Base-by-base conservation (phyloP, 2,797 vertebrate genomes). In the Huso huso region DNA sequence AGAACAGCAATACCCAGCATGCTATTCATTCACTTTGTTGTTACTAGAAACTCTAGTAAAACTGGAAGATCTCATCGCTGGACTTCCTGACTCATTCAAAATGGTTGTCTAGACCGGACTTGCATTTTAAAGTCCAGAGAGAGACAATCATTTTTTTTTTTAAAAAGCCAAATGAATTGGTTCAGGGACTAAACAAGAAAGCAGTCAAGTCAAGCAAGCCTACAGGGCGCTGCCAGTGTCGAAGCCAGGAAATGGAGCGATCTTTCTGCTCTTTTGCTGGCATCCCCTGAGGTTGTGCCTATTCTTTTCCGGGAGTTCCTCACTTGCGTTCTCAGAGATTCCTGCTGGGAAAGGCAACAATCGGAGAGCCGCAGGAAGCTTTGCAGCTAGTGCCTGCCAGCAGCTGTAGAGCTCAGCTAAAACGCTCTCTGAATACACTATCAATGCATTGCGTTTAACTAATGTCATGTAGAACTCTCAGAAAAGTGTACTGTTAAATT, bases 311-410 rank as follows among this genome's bases (percentile, higher is more conserved):
- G 9, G 6, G 10, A 15, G 10, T 61, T 62, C 61, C 57, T 72
- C 55, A 67, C 65, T 68, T 68, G 49, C 66, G 69, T 72, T 75
- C 65, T 60, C 71, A 62, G 58, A 57, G 63, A 62, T 49, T 69
- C 68, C 64, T 66, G 65, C 63, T 66, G 68, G 64, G 68, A 52
- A 64, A 60, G 12, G 61, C 51, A 68, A 63, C 60, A 68, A 68
- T 68, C 50, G 66, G 49, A 63, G 63, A 68, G 57, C 49, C 51
- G 48, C 61, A 68, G 10, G 51, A 49, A 49, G 9, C 60, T 37
- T 48, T 60, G 7, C 7, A 15, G 58, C n/a, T 37, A 37, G 23
- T 2, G 23, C 23, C 23, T 37, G 23, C 23, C 23, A 37, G 23
- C 23, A 37, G 23, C 23, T 3, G 23, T 37, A 37, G 23, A 37